Evolutionary conservation across 2,797 vertebrate genomes (phyloP).

Genomic region (Thamnophis elegans): DNA sequence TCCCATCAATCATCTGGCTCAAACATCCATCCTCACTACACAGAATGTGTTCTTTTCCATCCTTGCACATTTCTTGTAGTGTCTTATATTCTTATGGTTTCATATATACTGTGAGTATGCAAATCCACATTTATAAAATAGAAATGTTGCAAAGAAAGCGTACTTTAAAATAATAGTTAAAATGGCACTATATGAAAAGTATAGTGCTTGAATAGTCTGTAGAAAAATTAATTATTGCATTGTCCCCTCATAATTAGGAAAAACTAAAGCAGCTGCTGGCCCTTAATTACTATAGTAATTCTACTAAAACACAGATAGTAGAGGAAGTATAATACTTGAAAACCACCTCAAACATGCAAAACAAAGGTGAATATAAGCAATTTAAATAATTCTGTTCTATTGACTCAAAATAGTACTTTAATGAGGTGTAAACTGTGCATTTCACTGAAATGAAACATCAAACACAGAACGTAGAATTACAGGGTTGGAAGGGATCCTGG

Average conservation of each 20-base stretch:
- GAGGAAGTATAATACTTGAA: background rate
- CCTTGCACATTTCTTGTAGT: background rate
- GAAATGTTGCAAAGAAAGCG: background rate
- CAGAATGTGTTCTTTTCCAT: background rate
- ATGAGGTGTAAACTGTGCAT: background rate
- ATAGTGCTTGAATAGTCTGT: background rate
- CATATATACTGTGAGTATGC: background rate
- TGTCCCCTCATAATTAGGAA: background rate
- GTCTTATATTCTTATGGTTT: background rate
- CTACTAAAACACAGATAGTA: background rate
- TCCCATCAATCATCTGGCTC: background rate
- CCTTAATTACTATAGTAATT: background rate
- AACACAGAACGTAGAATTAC: background rate
- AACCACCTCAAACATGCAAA: background rate
- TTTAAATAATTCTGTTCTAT: background rate
- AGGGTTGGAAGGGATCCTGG: background rate
- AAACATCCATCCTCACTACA: background rate
- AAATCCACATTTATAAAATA: background rate
- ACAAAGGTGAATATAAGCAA: background rate
- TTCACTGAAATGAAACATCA: background rate
- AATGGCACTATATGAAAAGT: background rate
- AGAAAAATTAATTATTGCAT: background rate
- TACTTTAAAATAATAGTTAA: background rate
- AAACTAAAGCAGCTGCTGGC: background rate
- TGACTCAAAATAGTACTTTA: background rate